Conservation (phyloP, 1,140 invertebrate species). For the Teleopsis dalmanni region DNA sequence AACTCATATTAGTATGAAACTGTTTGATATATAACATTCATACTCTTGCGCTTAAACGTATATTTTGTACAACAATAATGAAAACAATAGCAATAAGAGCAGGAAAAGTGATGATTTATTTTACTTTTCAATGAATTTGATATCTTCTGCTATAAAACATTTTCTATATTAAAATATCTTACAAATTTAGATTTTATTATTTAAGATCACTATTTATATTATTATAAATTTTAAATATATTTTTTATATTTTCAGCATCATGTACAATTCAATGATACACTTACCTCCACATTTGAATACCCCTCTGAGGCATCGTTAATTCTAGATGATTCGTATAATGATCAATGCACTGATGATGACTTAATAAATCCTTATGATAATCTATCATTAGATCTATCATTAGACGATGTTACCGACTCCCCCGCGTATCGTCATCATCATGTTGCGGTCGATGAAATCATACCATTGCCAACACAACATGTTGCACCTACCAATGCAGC, state of each 20-base stretch:
- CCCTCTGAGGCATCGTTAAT: constrained; percentile 70
- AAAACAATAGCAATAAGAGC: too few relatives aligned
- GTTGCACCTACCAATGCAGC: constrained; percentile 12
- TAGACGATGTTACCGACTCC: constrained; percentile 16
- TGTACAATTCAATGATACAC: constrained; percentile 76
- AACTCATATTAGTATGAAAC: too few relatives aligned
- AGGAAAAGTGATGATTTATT: too few relatives aligned
- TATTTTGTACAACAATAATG: too few relatives aligned
- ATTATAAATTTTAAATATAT: constrained; percentile 1
- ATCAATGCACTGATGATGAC: constrained; percentile 16
- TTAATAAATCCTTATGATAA: constrained; percentile 10
- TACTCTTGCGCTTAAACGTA: too few relatives aligned
- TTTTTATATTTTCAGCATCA: constrained; percentile 54
- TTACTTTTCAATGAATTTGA: too few relatives aligned
- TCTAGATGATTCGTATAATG: constrained; percentile 50
- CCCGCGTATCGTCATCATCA: constrained; percentile 25
- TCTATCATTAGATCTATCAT: constrained; percentile 4
- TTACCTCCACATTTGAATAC: constrained; percentile 77
- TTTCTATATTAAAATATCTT: too few relatives aligned
- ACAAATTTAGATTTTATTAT: too few relatives aligned
- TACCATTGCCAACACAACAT: constrained; percentile 34
- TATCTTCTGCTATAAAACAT: too few relatives aligned
- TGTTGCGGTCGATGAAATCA: constrained; percentile 40
- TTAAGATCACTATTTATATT: not conserved
- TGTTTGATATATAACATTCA: too few relatives aligned